Evolutionary conservation across 1,140 invertebrate genomes (phyloP).

Genomic region (Dufourea novaeangliae): DNA sequence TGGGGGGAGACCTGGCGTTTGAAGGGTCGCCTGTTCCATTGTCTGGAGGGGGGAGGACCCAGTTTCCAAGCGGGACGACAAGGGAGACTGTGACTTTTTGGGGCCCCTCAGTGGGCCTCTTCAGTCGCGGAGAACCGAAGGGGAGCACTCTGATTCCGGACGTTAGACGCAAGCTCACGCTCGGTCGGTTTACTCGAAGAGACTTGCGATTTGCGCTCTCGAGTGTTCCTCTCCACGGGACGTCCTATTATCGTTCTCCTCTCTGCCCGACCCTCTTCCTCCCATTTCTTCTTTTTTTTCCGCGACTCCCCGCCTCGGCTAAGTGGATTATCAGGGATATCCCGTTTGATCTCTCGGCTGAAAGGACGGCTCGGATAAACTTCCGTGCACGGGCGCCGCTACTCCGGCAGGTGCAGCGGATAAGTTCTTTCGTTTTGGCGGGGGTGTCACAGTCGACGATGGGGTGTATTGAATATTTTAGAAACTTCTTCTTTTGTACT

Average conservation of each 20-base stretch:
- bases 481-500: neutral
- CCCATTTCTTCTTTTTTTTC: slow-evolving; percentile 23
- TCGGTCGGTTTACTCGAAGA: slow-evolving; percentile 46
- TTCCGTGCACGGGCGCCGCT: slow-evolving; percentile 29
- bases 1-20: neutral
- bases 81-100: slow-evolving; percentile 21
- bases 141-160: slow-evolving; percentile 29
- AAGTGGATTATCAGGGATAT: slow-evolving; percentile 71
- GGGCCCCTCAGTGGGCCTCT: slow-evolving; percentile 6
- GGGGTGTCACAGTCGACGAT: slow-evolving; percentile 34
- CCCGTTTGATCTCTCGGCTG: slow-evolving; percentile 66
- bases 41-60: slow-evolving; percentile 28
- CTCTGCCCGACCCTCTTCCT: slow-evolving; percentile 9
- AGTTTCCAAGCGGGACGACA: slow-evolving; percentile 13
- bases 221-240: slow-evolving; percentile 53
- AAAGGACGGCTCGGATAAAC: slow-evolving; percentile 59
- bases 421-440: slow-evolving; percentile 54
- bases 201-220: slow-evolving; percentile 52
- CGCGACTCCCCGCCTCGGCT: slow-evolving; percentile 52
- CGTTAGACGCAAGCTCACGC: slow-evolving; percentile 54
- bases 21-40: slow-evolving; percentile 24
- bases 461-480: slow-evolving; percentile 45
- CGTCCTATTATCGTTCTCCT: slow-evolving; percentile 59
- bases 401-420: slow-evolving; percentile 53
- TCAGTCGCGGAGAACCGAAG: too few relatives aligned